Conservation (phyloP, 2,113 vertebrate species). For the Protomyctophum bolini region DNA sequence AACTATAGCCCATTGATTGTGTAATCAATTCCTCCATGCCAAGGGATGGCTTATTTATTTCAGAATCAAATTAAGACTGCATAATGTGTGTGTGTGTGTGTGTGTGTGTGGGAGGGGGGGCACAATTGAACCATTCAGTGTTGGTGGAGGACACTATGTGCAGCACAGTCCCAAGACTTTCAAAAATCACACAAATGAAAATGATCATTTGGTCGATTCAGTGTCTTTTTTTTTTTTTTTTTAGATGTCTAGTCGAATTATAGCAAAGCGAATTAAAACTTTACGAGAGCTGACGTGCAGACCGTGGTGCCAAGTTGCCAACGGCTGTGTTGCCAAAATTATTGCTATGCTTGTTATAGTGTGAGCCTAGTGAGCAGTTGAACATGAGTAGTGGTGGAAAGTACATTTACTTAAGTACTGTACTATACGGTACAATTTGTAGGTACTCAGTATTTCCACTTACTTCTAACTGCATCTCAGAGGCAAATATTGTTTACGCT, state of each 20-base stretch:
- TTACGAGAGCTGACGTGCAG: conserved; percentile 9
- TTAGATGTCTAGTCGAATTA: conserved; percentile 14
- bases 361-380: conserved; percentile 29
- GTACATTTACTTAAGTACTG: too few species aligned
- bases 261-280: not conserved
- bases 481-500: too few species aligned
- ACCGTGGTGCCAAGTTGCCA: conserved; percentile 25
- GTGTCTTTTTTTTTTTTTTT: not conserved
- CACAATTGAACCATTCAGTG: not conserved
- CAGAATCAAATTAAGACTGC: conserved; percentile 26
- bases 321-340: conserved; percentile 37
- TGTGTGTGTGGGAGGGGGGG: too few species aligned
- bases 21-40: conserved; percentile 33
- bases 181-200: conserved; percentile 13
- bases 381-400: conserved; percentile 45
- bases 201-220: conserved; percentile 17
- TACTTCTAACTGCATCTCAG: too few species aligned
- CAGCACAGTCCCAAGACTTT: not conserved
- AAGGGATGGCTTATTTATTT: conserved; percentile 16
- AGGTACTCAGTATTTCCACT: too few species aligned
- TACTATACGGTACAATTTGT: too few species aligned
- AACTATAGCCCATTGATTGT: conserved; percentile 11
- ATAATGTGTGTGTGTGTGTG: not conserved
- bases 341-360: conserved; percentile 39
- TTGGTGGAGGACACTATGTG: conserved; percentile 2